A percentile compares a stretch with the other conserved stretches of the same genome.
These are phyloP conservation scores for Galaxea fascicularis DNA, from an alignment of 92 coral and sea anemone genomes.

Conservation along the genomic window DNA sequence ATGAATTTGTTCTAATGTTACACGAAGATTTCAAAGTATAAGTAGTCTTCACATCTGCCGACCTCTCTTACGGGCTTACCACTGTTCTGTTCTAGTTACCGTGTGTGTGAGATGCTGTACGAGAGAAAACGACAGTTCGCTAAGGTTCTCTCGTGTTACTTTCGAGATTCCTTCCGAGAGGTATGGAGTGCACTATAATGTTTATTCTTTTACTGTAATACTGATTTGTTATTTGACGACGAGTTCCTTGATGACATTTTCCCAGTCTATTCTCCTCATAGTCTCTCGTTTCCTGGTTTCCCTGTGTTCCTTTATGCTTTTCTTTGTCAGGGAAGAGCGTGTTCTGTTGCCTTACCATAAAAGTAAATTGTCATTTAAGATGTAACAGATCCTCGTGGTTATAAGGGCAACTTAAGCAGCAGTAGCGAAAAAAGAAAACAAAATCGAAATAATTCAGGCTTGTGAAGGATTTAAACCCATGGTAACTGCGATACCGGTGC, in stretches of 20 bases:
- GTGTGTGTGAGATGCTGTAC: slow-evolving; percentile 95
- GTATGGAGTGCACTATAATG: slow-evolving; percentile 35
- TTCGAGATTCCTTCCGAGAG: slow-evolving; percentile 88
- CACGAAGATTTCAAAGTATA: not conserved
- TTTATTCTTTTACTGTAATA: not conserved
- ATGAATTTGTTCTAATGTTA: not conserved
- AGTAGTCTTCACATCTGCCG: too few relatives aligned
- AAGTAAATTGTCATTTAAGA: not conserved
- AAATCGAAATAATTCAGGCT: too few relatives aligned
- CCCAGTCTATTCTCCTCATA: not conserved
- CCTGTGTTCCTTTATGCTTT: not conserved
- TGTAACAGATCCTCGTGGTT: too few relatives aligned
- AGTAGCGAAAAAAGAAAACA: too few relatives aligned
- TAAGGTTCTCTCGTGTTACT: slow-evolving; percentile 91
- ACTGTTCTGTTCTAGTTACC: slow-evolving; percentile 73
- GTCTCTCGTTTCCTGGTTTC: not conserved
- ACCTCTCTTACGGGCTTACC: too few relatives aligned
- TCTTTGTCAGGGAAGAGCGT: not conserved
- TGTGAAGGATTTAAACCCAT: too few relatives aligned
- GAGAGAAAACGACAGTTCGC: slow-evolving; percentile 90
- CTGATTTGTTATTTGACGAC: not conserved
- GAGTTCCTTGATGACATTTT: too few relatives aligned
- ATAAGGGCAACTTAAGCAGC: too few relatives aligned
- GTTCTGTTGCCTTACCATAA: not conserved
- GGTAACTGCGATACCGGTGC: too few relatives aligned